phyloP scores from a whole-genome alignment of 2,888 invertebrate genomes.

The Chorisops tibialis region DNA sequence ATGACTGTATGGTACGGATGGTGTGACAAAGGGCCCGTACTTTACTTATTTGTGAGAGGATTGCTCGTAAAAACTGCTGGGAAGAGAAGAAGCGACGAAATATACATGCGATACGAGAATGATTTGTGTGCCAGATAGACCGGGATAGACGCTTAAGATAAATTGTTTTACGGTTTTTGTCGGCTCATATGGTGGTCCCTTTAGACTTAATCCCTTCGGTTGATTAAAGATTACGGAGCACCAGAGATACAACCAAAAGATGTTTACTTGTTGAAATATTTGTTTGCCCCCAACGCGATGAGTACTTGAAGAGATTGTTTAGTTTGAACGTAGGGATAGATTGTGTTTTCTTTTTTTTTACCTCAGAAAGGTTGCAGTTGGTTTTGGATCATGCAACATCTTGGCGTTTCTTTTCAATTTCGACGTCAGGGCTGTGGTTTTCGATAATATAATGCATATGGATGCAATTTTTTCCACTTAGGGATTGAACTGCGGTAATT shows the following conservation, averaged over 20 bases:
- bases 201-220: conserved; percentile 5
- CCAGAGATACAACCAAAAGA: no score
- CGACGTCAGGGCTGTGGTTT: no score
- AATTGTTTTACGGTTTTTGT: conserved; percentile 22
- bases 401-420: no score
- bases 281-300: background rate
- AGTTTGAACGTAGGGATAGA: no score
- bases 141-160: conserved; percentile 16
- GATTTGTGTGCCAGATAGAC: conserved; percentile 16
- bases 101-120: conserved; percentile 9
- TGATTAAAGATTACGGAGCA: conserved; percentile 11
- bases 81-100: conserved; percentile 15
- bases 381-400: no score
- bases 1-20: background rate
- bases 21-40: conserved; percentile 18
- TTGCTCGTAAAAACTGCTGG: background rate
- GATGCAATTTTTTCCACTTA: no score
- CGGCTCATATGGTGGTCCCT: conserved; percentile 10
- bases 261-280: conserved; percentile 23
- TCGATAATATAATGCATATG: no score
- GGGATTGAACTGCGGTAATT: no score
- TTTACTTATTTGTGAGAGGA: background rate
- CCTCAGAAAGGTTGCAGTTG: no score
- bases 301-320: no score
- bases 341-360: no score